phyloP scores from a whole-genome alignment of 2,113 vertebrate species.

The Maccullochella peelii region DNA sequence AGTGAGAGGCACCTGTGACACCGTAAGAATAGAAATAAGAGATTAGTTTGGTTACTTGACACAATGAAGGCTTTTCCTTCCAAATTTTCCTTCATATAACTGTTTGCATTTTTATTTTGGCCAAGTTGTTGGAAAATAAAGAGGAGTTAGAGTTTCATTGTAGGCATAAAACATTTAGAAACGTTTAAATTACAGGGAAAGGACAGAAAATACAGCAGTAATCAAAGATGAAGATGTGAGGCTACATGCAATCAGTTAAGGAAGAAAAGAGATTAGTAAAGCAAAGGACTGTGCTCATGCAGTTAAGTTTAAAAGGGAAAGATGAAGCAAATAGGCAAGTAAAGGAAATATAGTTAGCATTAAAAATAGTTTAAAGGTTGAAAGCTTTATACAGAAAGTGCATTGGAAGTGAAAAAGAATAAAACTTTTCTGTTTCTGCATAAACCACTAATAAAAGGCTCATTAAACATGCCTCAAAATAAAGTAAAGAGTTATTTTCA shows the following conservation, averaged over 20 bases:
- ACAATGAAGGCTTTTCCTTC: neutral
- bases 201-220: neutral
- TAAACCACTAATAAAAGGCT: neutral
- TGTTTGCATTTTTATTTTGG: neutral
- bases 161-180: neutral
- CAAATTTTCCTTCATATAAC: neutral
- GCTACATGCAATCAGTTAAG: neutral
- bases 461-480: neutral
- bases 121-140: slow-evolving; percentile 4
- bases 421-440: neutral
- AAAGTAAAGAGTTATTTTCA: neutral
- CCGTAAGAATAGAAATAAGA: neutral
- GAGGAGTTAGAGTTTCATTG: neutral
- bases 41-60: neutral
- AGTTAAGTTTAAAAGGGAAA: neutral
- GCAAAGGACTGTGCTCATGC: neutral
- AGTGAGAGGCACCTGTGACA: slow-evolving; percentile 40
- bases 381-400: neutral
- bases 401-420: neutral
- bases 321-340: neutral
- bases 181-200: neutral
- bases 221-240: neutral
- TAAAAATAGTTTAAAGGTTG: neutral
- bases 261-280: neutral
- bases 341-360: neutral